A percentile compares a stretch with the other conserved stretches of the same genome.
Conservation (phyloP, 2,113 vertebrate genomes). For the Limanda limanda region DNA sequence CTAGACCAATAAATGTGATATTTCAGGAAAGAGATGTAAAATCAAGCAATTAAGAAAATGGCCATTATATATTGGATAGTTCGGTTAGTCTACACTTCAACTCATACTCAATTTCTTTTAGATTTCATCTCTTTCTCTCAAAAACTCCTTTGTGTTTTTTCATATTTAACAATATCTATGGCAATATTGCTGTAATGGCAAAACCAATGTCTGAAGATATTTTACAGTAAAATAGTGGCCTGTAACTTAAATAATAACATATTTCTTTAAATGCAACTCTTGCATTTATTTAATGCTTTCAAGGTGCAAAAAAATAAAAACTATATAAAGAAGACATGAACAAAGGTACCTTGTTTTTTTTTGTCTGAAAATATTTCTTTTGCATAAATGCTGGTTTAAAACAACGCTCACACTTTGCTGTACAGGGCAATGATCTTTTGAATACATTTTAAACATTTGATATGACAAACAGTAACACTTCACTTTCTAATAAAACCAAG, state of each 20-base stretch:
- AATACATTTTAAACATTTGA: slow-evolving; percentile 60
- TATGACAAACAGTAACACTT: slow-evolving; percentile 32
- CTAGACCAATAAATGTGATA: too few species aligned
- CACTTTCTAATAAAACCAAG: slow-evolving; percentile 30
- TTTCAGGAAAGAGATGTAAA: too few species aligned
- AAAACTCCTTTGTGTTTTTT: neutral
- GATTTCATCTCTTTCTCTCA: too few species aligned
- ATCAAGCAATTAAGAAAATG: too few species aligned
- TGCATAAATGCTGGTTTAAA: slow-evolving; percentile 57
- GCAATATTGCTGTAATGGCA: neutral
- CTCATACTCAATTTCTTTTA: too few species aligned
- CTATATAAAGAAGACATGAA: slow-evolving; percentile 59
- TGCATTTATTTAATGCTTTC: slow-evolving; percentile 56
- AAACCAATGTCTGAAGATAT: neutral
- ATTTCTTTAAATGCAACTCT: slow-evolving; percentile 45
- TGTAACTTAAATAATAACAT: slow-evolving; percentile 12
- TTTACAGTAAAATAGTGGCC: neutral
- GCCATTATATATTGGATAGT: too few species aligned
- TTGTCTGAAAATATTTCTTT: slow-evolving; percentile 59
- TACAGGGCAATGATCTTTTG: slow-evolving; percentile 40
- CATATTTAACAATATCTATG: neutral
- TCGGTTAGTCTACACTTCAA: too few species aligned
- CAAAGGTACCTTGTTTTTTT: slow-evolving; percentile 53
- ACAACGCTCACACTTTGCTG: slow-evolving; percentile 42
- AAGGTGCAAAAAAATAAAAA: slow-evolving; percentile 57